A percentile compares a stretch with the other conserved stretches of the same genome.
Conservation (phyloP, 1,140 invertebrate genomes). For the Augochlora pura region DNA sequence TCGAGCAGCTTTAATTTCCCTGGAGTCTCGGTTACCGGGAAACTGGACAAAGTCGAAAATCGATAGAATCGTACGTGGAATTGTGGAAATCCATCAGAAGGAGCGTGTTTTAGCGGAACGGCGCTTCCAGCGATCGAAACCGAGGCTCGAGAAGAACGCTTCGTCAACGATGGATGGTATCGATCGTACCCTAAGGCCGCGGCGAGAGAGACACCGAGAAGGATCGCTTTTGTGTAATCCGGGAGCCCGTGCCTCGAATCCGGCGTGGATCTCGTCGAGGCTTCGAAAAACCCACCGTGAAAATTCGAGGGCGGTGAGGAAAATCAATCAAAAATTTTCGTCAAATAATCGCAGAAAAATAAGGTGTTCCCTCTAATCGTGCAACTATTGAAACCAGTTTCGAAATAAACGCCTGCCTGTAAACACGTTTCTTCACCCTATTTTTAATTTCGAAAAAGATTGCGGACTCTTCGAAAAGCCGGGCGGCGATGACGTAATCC, state of each 20-base stretch:
- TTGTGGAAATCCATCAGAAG: too few species aligned
- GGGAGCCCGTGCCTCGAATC: neutral
- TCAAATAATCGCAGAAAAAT: neutral
- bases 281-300: neutral
- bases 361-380: neutral
- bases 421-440: too few species aligned
- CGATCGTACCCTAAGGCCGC: neutral
- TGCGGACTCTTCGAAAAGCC: too few species aligned
- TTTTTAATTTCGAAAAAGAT: too few species aligned
- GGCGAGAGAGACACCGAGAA: neutral
- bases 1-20: too few species aligned
- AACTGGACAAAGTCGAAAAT: too few species aligned
- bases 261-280: constrained; percentile 5
- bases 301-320: constrained; percentile 19
- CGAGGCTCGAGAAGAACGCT: neutral
- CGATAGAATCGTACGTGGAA: too few species aligned
- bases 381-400: too few species aligned
- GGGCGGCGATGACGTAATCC: too few species aligned
- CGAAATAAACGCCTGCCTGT: too few species aligned
- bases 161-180: neutral
- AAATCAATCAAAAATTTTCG: neutral
- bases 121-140: neutral
- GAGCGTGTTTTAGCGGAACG: neutral
- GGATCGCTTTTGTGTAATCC: neutral
- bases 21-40: too few species aligned